Evolutionary conservation across 2,797 vertebrate species (phyloP), one percentile per base, ranked within the genome.

Genomic region (Gallinago nigripennis): DNA sequence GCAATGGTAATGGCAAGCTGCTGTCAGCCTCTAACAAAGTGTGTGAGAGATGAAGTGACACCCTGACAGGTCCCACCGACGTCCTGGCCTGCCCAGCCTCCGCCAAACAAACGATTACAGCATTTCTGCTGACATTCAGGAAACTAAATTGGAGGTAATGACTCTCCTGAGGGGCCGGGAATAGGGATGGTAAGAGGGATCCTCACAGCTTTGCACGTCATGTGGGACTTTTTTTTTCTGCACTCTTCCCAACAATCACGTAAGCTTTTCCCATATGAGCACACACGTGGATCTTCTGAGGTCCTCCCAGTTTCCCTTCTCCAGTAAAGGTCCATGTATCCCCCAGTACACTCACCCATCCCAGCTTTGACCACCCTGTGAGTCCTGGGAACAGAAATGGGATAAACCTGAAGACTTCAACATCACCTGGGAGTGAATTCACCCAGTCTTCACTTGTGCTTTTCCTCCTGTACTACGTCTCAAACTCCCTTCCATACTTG

Each of bases 81-180:
- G 2, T 12, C 41, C 39, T 41, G 81, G 43, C 41, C 80, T 82
- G 77, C 37, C 19, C 33, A 85, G 79, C 92, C 73, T 81, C 75
- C 53, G 58, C 75, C 76, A 80, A 84, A 84, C 60, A 78, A 79
- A 30, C 43, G 66, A 93, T 53, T 84, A 73, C 79, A 94, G 82
- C 68, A 57, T 35, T 76, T 60, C 89, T 39, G 68, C 82, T 95
- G 89, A 96, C 82, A 91, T 91, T 69, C 41, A 77, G 37, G 66
- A 33, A 64, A 24, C 37, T 33, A 91, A 97, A 95, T 87, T 90
- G 92, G 86, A 94, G 83, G 50, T 87, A 94, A 96, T 72, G 89
- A 69, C 51, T 51, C 50, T 88, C 81, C 48, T 66, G 57, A 70
- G 90, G 46, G 75, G 23, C 20, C 27, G 54, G 79, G 53, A 90